phyloP scores from a whole-genome alignment of 1,140 invertebrate species.

The Brachionus plicatilis region DNA sequence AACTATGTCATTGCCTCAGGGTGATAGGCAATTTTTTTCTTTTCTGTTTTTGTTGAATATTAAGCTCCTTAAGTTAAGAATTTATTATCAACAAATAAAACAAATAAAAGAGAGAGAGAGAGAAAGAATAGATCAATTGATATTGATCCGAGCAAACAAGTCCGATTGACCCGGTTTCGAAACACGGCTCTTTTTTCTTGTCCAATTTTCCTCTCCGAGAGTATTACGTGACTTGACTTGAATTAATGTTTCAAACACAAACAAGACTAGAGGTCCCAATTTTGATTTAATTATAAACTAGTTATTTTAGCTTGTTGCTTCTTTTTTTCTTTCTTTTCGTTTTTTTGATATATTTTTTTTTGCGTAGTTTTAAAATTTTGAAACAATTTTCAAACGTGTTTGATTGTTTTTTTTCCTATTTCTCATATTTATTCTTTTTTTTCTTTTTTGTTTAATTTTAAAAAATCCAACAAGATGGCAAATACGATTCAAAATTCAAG shows the following conservation, averaged over 20 bases:
- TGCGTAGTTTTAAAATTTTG: conserved; percentile 32
- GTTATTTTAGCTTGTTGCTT: neutral
- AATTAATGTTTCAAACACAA: conserved; percentile 15
- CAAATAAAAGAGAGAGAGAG: neutral
- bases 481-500: conserved; percentile 18
- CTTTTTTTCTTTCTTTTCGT: neutral
- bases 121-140: neutral
- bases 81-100: neutral
- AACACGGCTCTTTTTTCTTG: neutral
- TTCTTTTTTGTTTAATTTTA: conserved; percentile 17
- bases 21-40: neutral
- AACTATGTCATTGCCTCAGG: conserved; percentile 24
- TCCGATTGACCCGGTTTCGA: conserved; percentile 3
- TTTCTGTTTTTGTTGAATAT: neutral
- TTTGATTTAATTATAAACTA: conserved; percentile 17
- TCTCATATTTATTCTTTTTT: conserved; percentile 22
- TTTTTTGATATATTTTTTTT: neutral
- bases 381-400: conserved; percentile 15
- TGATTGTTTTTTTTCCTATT: neutral
- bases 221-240: conserved; percentile 22
- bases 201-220: neutral
- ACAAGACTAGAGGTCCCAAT: neutral
- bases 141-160: neutral
- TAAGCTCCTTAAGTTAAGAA: conserved; percentile 20
- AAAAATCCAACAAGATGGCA: neutral